Base-by-base conservation (phyloP, 2,888 invertebrate species). In the Prenolepis imparis region DNA sequence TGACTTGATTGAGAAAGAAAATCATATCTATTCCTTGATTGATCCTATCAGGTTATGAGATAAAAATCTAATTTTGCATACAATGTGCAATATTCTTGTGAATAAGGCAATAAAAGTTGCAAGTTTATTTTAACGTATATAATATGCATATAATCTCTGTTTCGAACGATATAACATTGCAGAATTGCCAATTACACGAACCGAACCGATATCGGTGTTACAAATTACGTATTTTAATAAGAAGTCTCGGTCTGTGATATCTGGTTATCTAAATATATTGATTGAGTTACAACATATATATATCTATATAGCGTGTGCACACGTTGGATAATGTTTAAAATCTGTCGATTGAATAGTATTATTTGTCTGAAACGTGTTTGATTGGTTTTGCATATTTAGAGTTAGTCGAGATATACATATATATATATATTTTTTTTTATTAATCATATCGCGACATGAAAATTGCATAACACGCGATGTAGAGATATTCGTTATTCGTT, bases 241-340 rank as follows among this genome's bases (percentile, higher is more conserved):
- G 39, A 32, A 41, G 59, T 59, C 3, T 15, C 32, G 15, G 39
- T 11, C 44, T 28, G 12, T 24, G 67, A 55, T 41, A 57, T 78
- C 72, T 57, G 24, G 44, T 44, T 59, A 72, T 72, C 57, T 72
- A 80, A 59, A 78, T 72, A 59, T 68, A 44, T 32, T 32, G 78
- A 72, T 80, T 24, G 44, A 59, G 21, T 59, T 72, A 59, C 21
- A 55, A 41, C 57, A 32, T 18, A 32, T 36, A 41, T 21, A n/a
- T 57, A 52, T 55, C 9, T 39, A 36, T 52, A 39, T 57, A 57
- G 32, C 32, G 48, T 44, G 18, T 41, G 32, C 44, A 32, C 63
- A 21, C 9, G 9, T 18, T 68, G 8, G 32, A 21, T 52, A 68
- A 57, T 44, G 57, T 41, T 72, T 57, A 44, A 72, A 55, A 41